Percentiles rank a stretch among this genome's conserved stretches.
Conservation (phyloP, 2,797 vertebrate genomes). For the Gymnoscopelus braueri region DNA sequence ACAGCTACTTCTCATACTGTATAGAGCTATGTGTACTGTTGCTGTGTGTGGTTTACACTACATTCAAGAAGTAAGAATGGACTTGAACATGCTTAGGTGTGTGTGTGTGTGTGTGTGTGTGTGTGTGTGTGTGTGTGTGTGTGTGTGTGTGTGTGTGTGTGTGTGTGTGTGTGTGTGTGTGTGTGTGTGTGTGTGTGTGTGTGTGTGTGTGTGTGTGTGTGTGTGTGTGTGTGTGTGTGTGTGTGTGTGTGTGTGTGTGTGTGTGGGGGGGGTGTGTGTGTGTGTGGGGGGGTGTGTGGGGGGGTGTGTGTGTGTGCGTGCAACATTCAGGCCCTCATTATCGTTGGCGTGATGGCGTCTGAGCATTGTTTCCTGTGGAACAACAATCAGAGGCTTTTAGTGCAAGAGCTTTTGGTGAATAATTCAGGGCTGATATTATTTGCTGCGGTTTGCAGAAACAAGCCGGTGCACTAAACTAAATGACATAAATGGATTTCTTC, state of each 20-base stretch:
- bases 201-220: constrained; percentile 12
- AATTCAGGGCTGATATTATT: constrained; percentile 92
- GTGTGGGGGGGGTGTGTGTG: no score
- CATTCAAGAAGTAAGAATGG: constrained; percentile 8
- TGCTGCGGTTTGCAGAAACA: constrained; percentile 83
- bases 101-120: constrained; percentile 23
- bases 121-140: constrained; percentile 13
- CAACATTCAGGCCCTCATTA: constrained; percentile 65
- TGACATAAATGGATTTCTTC: constrained; percentile 91
- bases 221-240: not conserved
- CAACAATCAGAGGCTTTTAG: constrained; percentile 90
- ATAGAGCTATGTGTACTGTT: no score
- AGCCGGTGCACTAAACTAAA: constrained; percentile 78
- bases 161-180: constrained; percentile 18
- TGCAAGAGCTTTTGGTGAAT: constrained; percentile 87
- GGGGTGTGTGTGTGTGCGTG: constrained; percentile 23
- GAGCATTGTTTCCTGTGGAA: constrained; percentile 81
- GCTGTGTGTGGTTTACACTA: constrained; percentile 38
- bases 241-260: no score
- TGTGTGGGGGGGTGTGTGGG: constrained; percentile 11
- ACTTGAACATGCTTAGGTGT: constrained; percentile 32
- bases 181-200: constrained; percentile 1
- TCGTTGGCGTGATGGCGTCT: constrained; percentile 55
- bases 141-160: constrained; percentile 30
- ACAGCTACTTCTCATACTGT: no score